These are phyloP conservation scores for Semaprochilodus insignis DNA, from an alignment of 2,797 vertebrate species.

Conservation along the genomic window DNA sequence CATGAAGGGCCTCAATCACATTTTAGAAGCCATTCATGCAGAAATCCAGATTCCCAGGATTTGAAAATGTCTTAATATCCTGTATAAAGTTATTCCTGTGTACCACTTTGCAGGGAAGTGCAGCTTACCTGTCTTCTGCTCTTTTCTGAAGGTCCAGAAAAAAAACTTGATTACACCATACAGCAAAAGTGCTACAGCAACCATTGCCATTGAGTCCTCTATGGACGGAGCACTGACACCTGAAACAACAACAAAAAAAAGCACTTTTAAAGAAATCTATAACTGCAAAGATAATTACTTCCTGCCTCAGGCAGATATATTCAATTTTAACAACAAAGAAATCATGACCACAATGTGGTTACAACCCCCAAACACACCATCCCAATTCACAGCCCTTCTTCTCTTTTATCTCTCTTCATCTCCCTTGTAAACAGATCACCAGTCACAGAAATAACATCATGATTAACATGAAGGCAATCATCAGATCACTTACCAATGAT, in stretches of 20 bases:
- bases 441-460: neutral
- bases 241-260: constrained; percentile 51
- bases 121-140: constrained; percentile 68
- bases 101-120: too few relatives aligned
- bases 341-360: too few relatives aligned
- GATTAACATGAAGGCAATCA: neutral
- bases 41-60: too few relatives aligned
- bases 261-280: neutral
- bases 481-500: constrained; percentile 77
- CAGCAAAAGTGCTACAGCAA: constrained; percentile 84
- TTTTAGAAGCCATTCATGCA: too few relatives aligned
- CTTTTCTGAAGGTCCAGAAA: constrained; percentile 69
- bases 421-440: neutral
- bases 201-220: constrained; percentile 86
- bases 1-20: too few relatives aligned
- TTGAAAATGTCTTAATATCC: too few relatives aligned
- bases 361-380: too few relatives aligned
- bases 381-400: too few relatives aligned
- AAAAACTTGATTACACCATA: constrained; percentile 81
- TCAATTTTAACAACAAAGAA: neutral
- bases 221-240: constrained; percentile 81
- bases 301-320: neutral
- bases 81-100: too few relatives aligned
- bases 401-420: too few relatives aligned
- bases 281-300: neutral